phyloP scores from a whole-genome alignment of 35 echinoderm and acorn worm species.

The Lytechinus pictus region DNA sequence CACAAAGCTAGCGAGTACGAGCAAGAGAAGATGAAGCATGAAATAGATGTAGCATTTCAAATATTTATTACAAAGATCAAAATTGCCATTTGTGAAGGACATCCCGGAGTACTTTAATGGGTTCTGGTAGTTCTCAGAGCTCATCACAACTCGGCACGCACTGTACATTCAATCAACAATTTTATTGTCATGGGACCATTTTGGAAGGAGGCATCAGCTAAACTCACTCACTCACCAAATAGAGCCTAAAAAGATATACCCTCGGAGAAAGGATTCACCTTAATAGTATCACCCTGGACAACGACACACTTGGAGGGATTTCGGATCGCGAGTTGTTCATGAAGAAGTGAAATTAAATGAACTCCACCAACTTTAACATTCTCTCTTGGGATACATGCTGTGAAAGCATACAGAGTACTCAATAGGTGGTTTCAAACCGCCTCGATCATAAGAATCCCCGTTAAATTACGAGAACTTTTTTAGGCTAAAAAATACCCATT shows the following conservation, averaged over 20 bases:
- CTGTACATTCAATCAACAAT: background rate
- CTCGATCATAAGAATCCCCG: too few species aligned
- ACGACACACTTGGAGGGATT: background rate
- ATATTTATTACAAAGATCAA: slow-evolving; percentile 8
- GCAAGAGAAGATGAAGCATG: background rate
- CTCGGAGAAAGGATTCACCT: background rate
- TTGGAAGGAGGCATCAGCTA: background rate
- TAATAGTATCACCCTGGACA: slow-evolving; percentile 5
- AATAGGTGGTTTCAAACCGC: too few species aligned
- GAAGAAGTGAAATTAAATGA: background rate
- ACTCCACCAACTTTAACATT: background rate
- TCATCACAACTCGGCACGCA: background rate
- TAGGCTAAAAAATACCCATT: too few species aligned
- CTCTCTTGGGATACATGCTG: background rate
- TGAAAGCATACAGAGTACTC: background rate
- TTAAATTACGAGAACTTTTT: too few species aligned
- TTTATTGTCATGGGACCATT: slow-evolving; percentile 2
- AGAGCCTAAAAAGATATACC: slow-evolving; percentile 6
- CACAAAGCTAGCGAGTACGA: background rate
- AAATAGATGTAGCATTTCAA: background rate
- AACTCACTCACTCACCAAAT: slow-evolving; percentile 10
- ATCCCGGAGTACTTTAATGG: background rate
- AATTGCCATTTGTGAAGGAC: slow-evolving; percentile 1
- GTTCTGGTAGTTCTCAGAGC: background rate
- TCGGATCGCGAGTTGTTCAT: background rate